Conservation (phyloP, 2,797 vertebrate genomes). For the Lepus townsendii region DNA sequence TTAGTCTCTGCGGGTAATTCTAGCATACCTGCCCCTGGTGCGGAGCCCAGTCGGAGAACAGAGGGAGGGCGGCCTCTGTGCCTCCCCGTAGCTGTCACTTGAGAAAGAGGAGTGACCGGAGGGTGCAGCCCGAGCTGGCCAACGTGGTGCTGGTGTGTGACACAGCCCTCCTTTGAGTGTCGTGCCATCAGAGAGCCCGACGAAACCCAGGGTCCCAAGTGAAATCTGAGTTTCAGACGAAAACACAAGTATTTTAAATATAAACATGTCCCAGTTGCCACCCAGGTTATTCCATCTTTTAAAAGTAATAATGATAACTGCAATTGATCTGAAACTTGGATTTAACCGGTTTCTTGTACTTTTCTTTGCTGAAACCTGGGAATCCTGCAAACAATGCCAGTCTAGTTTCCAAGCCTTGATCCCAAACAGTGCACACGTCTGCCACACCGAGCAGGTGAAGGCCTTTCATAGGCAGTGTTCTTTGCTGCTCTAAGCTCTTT, state of each 20-base stretch:
- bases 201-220: background rate
- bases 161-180: fast-evolving
- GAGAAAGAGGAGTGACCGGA: background rate
- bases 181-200: background rate
- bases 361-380: background rate
- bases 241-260: background rate
- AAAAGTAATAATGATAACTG: background rate
- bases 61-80: fast-evolving
- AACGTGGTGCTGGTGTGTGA: no score
- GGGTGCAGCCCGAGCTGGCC: no score
- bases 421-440: fast-evolving
- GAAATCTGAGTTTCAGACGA: background rate
- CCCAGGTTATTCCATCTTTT: background rate
- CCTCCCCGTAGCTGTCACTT: no score
- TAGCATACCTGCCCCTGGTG: background rate
- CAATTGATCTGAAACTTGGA: background rate
- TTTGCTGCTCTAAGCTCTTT: background rate
- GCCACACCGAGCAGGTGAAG: no score
- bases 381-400: background rate
- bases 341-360: background rate
- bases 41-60: background rate
- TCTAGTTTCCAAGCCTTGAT: background rate
- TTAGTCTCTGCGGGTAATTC: background rate
- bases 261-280: background rate
- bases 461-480: background rate